Evolutionary conservation across 2,888 invertebrate species (phyloP), one percentile per base, ranked within the genome.

Genomic region (Drosophila glabriapex): DNA sequence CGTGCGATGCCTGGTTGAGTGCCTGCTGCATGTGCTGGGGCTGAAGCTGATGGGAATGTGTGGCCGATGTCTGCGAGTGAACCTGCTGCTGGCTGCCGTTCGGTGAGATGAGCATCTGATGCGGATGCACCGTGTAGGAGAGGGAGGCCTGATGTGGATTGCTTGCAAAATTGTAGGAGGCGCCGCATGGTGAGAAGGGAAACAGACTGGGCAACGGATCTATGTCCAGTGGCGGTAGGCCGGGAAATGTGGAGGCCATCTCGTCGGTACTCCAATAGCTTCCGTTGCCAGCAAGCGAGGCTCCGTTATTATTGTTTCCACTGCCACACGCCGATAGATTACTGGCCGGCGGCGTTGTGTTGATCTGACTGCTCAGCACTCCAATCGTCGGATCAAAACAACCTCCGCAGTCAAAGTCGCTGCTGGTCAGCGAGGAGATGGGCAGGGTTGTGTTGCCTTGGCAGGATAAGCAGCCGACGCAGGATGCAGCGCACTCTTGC

Each of bases 121-220:
- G 94, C 33, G 94, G 94, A 89, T 94, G 94, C 66, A 94, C 94
- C 52, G 94, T 94, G 77, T 94, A 94, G 49, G 94, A 94, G 68
- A 94, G 92, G 53, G 94, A 93, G 67, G 95, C 94, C 83, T 94
- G 94, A 64, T 93, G 93, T 50, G 93, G 93, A 83, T 93, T 93
- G 65, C 94, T 86, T 73, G 93, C 91, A 75, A 94, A 93, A 70
- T 96, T 97, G 94, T 97, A 97, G 60, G 94, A 94, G 70, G 96
- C 96, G 69, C 96, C 95, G 92, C 97, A 97, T 0, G 97, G 97
- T 58, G 97, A 97, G 93, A 98, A 97, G 4, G 97, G 96, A 89
- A 98, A 97, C 63, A 98, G 95, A 69, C 96, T 96, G 0, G 98
- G 97, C 80, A 98, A 93, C 10, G 97, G 97, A 91, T 98, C 98